Evolutionary conservation across 2,113 vertebrate genomes (phyloP), one percentile per base, ranked within the genome.

Genomic region (Cryptotis parvus): DNA sequence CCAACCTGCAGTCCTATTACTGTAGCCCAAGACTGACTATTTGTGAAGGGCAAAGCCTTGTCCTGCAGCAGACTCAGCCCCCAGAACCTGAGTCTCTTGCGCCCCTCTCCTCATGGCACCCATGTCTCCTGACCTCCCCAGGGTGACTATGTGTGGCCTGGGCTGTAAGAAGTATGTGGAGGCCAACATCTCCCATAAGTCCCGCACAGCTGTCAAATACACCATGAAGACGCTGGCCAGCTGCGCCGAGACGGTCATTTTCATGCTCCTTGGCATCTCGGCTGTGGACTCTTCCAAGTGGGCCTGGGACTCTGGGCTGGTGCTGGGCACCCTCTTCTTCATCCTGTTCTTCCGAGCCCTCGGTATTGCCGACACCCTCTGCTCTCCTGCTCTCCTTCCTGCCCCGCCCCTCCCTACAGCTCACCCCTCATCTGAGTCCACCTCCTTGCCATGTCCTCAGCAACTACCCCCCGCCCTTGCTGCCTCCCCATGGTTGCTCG

Each of bases 121-220:
- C 85, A 3, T 90, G 41, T 93, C 69, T 91, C 58, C 27, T 9
- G 85, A 73, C 65, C 68, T 89, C 63, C 61, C 73, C 96, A 99
- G 99, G 49, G 98, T 99, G 97, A 99, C 99, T 20, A 99, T 99
- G 97, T 99, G 99, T 92, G 99, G 99, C 49, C 98, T 99, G 89
- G 99, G 99, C 80, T 99, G 99, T 96, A 99, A 99, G 95, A 99
- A 99, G 91, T 99, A 99, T 0, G 99, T 99, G 96, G 99, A 99
- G 97, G 99, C 99, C 94, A 99, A 99, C 97, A 99, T 99, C 89
- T 99, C 99, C 76, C 99, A 99, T 97, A 99, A 99, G 94, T 99
- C 99, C 63, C 98, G 99, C 86, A 99, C 99, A 37, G 98, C 99
- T 0, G 99, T 99, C 91, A 99, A 99, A 93, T 99, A 99, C 96